These are phyloP conservation scores for Leucoraja erinaceus DNA, from an alignment of 2,113 vertebrate species.

Conservation along the genomic window DNA sequence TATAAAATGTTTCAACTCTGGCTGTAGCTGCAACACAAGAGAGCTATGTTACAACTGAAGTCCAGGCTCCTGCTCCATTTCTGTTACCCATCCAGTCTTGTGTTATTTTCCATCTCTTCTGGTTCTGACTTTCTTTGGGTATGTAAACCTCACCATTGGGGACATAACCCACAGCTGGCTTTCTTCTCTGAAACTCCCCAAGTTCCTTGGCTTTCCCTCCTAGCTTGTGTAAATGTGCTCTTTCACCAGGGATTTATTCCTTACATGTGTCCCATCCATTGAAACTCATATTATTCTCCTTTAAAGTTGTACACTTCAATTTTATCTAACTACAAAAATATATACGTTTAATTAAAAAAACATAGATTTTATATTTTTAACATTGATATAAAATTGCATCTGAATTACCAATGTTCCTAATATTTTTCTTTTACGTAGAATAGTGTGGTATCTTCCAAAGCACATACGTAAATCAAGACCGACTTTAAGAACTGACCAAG, in stretches of 20 bases:
- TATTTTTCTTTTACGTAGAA: background rate
- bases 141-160: background rate
- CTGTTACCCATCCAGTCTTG: background rate
- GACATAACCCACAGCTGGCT: background rate
- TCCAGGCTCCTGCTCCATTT: background rate
- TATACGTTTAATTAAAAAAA: background rate
- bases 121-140: background rate
- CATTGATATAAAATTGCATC: background rate
- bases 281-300: background rate
- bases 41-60: background rate
- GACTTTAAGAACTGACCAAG: background rate
- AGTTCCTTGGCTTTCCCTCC: background rate
- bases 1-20: too few species aligned
- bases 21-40: background rate
- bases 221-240: background rate
- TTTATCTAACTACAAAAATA: background rate
- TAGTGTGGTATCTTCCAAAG: background rate
- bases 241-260: background rate
- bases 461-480: background rate
- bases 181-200: background rate
- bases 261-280: background rate
- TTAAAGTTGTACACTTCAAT: background rate
- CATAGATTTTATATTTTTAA: background rate
- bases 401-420: background rate
- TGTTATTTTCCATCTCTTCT: background rate